Evolutionary conservation across 2,113 vertebrate genomes (phyloP).

Genomic region (Stigmatopora argus): DNA sequence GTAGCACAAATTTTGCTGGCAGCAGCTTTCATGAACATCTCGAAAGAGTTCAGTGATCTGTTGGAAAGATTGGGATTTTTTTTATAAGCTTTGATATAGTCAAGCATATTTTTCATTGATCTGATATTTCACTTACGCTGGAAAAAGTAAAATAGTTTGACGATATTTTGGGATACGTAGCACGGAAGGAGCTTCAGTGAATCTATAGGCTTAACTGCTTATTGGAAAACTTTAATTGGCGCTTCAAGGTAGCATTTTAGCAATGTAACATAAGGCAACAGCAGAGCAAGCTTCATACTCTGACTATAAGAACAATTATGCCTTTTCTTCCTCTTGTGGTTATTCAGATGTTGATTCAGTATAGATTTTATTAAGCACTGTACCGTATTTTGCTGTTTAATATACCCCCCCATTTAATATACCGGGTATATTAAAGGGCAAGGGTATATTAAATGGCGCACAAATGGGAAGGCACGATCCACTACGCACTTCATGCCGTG

Average conservation of each 20-base stretch:
- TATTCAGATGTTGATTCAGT: too few species aligned
- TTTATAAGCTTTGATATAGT: conserved; percentile 9
- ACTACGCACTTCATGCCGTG: too few species aligned
- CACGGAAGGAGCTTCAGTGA: conserved; percentile 19
- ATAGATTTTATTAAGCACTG: too few species aligned
- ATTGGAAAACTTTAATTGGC: not conserved
- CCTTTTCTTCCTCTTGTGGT: too few species aligned
- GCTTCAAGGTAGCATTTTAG: not conserved
- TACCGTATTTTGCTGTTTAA: too few species aligned
- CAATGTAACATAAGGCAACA: not conserved
- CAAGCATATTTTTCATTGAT: conserved; percentile 36
- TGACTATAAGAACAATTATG: too few species aligned
- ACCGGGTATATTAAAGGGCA: too few species aligned
- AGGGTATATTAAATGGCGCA: too few species aligned
- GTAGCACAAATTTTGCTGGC: not conserved
- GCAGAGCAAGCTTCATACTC: too few species aligned
- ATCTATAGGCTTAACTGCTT: not conserved
- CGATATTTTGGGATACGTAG: conserved; percentile 24
- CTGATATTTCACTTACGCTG: conserved; percentile 8
- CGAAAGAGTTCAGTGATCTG: conserved; percentile 4
- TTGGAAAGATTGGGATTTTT: conserved; percentile 18
- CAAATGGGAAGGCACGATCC: too few species aligned
- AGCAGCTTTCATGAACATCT: not conserved
- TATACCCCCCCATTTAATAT: too few species aligned
- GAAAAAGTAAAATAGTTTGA: conserved; percentile 1